These are phyloP conservation scores for Phymanthus crucifer DNA, from an alignment of 92 coral and sea anemone species.

Conservation along the genomic window DNA sequence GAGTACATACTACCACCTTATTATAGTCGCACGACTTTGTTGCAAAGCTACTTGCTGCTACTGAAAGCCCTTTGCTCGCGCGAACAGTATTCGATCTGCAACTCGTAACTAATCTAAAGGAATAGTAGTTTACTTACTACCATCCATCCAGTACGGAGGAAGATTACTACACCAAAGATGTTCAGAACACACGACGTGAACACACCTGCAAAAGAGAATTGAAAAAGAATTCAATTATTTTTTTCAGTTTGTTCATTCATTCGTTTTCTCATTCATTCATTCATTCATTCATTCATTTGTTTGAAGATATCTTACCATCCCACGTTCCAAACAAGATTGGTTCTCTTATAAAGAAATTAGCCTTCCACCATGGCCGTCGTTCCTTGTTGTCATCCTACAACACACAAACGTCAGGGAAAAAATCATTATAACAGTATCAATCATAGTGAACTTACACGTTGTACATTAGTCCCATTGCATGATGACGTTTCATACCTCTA, in stretches of 20 bases:
- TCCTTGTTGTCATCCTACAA: conserved; percentile 45
- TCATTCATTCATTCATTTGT: neutral
- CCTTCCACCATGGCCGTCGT: conserved; percentile 99
- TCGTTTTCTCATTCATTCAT: neutral
- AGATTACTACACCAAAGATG: conserved; percentile 97
- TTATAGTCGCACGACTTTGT: no score
- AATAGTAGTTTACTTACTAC: conserved; percentile 68
- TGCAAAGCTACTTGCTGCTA: no score
- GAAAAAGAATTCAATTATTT: neutral
- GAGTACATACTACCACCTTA: no score
- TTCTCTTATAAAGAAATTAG: conserved; percentile 93
- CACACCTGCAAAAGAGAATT: conserved; percentile 62
- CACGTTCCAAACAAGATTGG: conserved; percentile 97
- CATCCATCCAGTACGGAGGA: conserved; percentile 99
- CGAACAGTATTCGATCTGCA: no score
- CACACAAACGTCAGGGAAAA: neutral
- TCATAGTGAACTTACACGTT: no score
- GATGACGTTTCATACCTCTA: no score
- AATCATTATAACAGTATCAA: neutral
- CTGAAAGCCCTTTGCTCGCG: no score
- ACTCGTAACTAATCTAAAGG: no score
- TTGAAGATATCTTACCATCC: conserved; percentile 75
- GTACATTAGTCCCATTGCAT: neutral
- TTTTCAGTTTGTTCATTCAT: neutral
- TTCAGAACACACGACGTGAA: conserved; percentile 96